Evolutionary conservation across 2,113 vertebrate species (phyloP), one percentile per base, ranked within the genome.

Genomic region (Ceyx cyanopectus): DNA sequence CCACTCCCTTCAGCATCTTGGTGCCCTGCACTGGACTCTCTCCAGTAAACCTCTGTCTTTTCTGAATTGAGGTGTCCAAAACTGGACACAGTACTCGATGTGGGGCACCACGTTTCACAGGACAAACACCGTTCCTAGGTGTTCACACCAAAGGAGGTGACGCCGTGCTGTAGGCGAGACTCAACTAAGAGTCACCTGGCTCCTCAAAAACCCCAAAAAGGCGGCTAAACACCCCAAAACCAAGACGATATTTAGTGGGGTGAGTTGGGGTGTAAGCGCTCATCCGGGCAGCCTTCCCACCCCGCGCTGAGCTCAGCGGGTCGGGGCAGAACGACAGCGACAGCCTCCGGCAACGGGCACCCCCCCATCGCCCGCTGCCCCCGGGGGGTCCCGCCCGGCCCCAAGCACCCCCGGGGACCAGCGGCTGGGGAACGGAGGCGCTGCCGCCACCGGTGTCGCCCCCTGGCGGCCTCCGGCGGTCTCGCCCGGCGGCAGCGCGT

Each of bases 191-290:
- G 21, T 0, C 30, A 11, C 23, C 9, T 5, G 26, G 29, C 18
- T 1, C 10, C 6, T 3, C 4, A 15, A 40, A 6, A 15, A 43
- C 18, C 12, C 17, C n/a, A 0, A 29, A 63, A 32, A 46, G 11
- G 21, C 37, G 46, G 13, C 21, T 4, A 2, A 26, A 21, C 56
- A 41, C n/a, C 26, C 7, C 40, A 11, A 54, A 40, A 16, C 14
- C 22, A 54, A 85, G 11, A 3, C 5, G 5, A 27, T 1, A 6
- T 12, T 29, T 10, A 14, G n/a, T 0, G 45, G 16, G 30, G 23
- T 10, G 46, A 45, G 32, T 5, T 13, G 2, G 45, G 29, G 12
- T 20, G 7, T 6, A 5, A 46, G 40, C 3, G 17, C 27, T 32
- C 70, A 13, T 27, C 56, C 8, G 26, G 57, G 57, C 57, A 30